Conservation (phyloP, 2,888 invertebrate species). For the Drosophila longiperda region DNA sequence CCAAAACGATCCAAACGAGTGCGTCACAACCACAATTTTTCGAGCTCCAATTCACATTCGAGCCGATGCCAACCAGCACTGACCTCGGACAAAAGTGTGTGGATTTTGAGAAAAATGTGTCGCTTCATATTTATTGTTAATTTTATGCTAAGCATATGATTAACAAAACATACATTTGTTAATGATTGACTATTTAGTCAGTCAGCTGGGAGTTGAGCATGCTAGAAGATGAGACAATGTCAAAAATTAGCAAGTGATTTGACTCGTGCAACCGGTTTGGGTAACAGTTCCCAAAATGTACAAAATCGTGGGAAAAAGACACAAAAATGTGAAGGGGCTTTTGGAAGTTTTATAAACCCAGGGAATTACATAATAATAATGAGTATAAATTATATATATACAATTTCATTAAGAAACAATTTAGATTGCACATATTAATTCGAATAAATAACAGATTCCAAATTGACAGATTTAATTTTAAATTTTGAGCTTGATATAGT, state of each 20-base stretch:
- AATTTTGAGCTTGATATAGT: not conserved
- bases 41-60: constrained; percentile 14
- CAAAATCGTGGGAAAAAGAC: constrained; percentile 1
- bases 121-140: not conserved
- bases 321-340: not conserved
- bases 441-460: not conserved
- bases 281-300: constrained; percentile 17
- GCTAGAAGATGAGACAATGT: constrained; percentile 62
- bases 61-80: constrained; percentile 44
- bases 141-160: not conserved
- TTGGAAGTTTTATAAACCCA: no score
- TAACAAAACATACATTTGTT: constrained; percentile 22
- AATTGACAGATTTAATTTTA: not conserved
- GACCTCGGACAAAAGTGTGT: constrained; percentile 60
- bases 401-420: no score
- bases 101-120: constrained; percentile 24
- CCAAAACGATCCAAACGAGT: constrained; percentile 13
- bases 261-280: constrained; percentile 55
- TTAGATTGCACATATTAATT: not conserved
- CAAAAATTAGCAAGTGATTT: constrained; percentile 62
- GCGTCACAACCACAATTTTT: constrained; percentile 34
- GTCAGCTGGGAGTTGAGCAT: constrained; percentile 34
- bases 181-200: constrained; percentile 13
- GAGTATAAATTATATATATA: no score
- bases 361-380: no score